Evolutionary conservation across 2,797 vertebrate genomes (phyloP), one percentile per base, ranked within the genome.

Genomic region (Notolepis coatsorum): DNA sequence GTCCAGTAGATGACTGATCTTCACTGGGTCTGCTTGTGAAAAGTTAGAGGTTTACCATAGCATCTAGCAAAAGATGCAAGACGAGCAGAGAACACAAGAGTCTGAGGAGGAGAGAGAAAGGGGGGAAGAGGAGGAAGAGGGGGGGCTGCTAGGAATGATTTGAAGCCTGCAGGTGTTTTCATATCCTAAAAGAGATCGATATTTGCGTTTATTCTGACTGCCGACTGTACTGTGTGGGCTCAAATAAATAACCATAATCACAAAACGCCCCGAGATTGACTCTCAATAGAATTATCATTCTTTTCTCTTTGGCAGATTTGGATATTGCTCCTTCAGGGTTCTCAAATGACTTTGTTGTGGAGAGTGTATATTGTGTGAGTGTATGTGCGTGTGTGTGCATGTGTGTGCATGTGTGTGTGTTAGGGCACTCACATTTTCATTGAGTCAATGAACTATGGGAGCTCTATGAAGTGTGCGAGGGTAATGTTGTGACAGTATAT

Each of bases 161-260:
- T 84, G 84, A 76, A 73, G 84, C 91, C 91, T 88, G 85, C 82
- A 88, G 91, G 91, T 90, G 88, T 89, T 91, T 89, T 89, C 86
- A 87, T 86, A 88, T 86, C 85, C 83, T 86, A 85, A 79, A 82
- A 85, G 73, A 88, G 84, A 93, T 93, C 89, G 87, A 92, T 93
- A 90, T 87, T 82, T 83, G 82, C 80, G 85, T 90, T 89, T 71
- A 78, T 86, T 89, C 80, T 85, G 84, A 84, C 75, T n/a, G 81
- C 84, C 65, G 80, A 84, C 85, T 88, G 81, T 89, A 91, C 86
- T 17, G 54, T 24, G 53, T 70, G 30, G 81, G 82, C 84, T 82
- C 87, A 87, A 90, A 92, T 93, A 93, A 92, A 93, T 93, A 92
- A 93, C 89, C 88, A 87, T 92, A 91, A 93, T 92, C 88, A 91